Base-by-base conservation (phyloP, 1,140 invertebrate species). In the Harlomillsia oculata region DNA sequence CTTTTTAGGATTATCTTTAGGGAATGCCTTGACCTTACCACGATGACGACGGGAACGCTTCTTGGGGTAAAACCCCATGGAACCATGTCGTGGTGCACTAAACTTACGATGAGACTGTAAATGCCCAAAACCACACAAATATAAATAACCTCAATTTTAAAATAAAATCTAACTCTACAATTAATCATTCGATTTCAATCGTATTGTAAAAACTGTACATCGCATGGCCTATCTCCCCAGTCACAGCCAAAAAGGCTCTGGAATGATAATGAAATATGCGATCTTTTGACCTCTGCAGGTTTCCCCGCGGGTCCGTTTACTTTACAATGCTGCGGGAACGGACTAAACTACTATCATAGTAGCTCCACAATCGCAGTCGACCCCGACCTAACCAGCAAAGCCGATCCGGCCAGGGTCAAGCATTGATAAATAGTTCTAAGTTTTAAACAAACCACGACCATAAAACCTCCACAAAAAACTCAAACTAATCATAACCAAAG, bases 21-120 rank as follows among this genome's bases (percentile, higher is more conserved):
- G 97, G 78, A 99, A 99, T 60, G 96, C 88, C 89, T 99, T 99
- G 48, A 95, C 89, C 75, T 97, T 97, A 68, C 97, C 97, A 78
- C 94, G 87, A 81, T 96, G 90, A 71, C 92, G 84, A 59, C 80
- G 81, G 56, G 89, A 86, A 65, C 97, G 82, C 76, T 99, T 99
- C 76, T 98, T 98, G 67, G 97, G 96, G 73, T 96, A 88, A 81
- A 99, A 99, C 66, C 93, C 96, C 89, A 99, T 96, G 49, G 93
- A 97, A 64, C 97, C 97, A 83, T 99, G 96, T 64, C 97, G 85
- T 62, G 97, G 97, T 11, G 95, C 96, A 70, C 92, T 97, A 76
- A 99, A 99, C 74, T 99, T 99, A 70, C 97, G 82, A 78, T 99
- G 97, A 77, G 94, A 98, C 96, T 99, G 75, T 66, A 84, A 83